Base-by-base conservation (phyloP, 2,113 vertebrate species). In the Baryphthengus martii region DNA sequence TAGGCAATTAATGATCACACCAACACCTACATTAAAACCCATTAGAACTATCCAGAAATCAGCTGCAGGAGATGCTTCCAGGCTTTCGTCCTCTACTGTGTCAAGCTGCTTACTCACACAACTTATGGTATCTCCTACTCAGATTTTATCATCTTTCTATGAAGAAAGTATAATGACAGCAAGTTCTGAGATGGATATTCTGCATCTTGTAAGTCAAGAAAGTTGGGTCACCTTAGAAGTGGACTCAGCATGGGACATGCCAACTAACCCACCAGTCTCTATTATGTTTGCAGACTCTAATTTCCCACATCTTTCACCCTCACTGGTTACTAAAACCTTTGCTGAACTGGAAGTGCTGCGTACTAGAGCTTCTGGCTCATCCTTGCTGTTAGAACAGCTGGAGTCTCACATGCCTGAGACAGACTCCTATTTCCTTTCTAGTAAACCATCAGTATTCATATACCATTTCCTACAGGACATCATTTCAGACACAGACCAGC, bases 281-380 rank as follows among this genome's bases (percentile, higher is more conserved):
- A 6, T 11, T 39, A 10, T 9, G 26, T 65, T 68, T 82, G 70
- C 82, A 89, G 59, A 61, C 21, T 16, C 74, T 10, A 8, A 21
- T 70, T 78, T 45, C 50, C 95, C 88, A 80, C 52, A 72, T 40
- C 87, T 96, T 92, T 93, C n/a, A 2, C 95, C 94, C 82, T 97
- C 94, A 11, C 47, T 83, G 55, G 53, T 29, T 29, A 45, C 50
- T 59, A 45, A 49, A 78, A 70, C 3, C 47, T 79, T 93, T 61
- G 55, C 42, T 47, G 73, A 90, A 2, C 67, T 77, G 53, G 56
- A 88, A 77, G 61, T 23, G 52, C 68, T 40, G 35, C 65, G 78
- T 28, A 12, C 62, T 13, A 21, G 19, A 50, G 11, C 33, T 89
- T 62, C 83, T 49, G 66, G 33, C 66, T 62, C 8, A 2, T 37